Conservation (phyloP, 2,797 vertebrate genomes). For the Coreius guichenoti region DNA sequence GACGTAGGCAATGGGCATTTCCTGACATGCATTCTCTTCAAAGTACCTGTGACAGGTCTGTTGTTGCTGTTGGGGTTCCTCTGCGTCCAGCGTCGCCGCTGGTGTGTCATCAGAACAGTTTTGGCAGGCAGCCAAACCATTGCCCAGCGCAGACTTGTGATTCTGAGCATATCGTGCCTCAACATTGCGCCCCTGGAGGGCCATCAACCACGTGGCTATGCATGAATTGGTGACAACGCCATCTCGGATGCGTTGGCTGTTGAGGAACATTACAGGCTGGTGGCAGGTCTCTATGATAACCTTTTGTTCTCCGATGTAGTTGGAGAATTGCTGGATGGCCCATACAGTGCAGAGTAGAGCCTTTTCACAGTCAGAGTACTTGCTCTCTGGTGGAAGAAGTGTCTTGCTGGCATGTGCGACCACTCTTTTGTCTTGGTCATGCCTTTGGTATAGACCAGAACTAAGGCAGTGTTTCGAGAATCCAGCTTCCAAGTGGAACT, state of each 20-base stretch:
- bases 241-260: not conserved
- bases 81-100: too few species aligned
- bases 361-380: conserved; percentile 36
- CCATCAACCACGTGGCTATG: not conserved
- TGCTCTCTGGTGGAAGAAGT: conserved; percentile 1
- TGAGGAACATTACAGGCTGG: conserved; percentile 18
- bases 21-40: too few species aligned
- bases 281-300: conserved; percentile 12
- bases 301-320: conserved; percentile 42
- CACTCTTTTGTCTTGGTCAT: conserved; percentile 35
- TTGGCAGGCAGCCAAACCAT: too few species aligned
- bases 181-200: too few species aligned
- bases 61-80: too few species aligned
- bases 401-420: not conserved
- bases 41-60: not conserved
- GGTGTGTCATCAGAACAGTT: too few species aligned
- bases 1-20: not conserved
- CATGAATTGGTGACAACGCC: not conserved
- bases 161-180: too few species aligned
- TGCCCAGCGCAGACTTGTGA: too few species aligned
- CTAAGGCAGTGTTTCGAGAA: conserved; percentile 1
- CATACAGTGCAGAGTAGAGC: conserved; percentile 2
- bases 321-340: not conserved
- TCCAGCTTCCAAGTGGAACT: not conserved
- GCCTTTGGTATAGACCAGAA: conserved; percentile 38